These are phyloP conservation scores for Chesias legatella DNA, from an alignment of 2,888 invertebrate genomes.

Conservation along the genomic window DNA sequence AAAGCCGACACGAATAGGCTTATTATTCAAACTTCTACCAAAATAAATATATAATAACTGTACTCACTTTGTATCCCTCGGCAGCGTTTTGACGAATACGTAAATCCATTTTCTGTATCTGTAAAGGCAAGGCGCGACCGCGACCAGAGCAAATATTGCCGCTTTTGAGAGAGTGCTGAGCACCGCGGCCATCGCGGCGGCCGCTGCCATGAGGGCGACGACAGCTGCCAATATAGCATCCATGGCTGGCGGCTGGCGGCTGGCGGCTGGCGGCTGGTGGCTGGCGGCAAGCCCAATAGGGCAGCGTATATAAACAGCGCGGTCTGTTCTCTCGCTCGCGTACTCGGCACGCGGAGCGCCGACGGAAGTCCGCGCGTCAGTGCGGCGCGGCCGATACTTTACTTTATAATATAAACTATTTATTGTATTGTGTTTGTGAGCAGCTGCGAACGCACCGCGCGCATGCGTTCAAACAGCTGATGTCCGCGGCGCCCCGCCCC, in stretches of 20 bases:
- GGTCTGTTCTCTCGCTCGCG: conserved; percentile 35
- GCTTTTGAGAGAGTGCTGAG: conserved; percentile 84
- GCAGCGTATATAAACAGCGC: conserved; percentile 40
- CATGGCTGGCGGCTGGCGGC: conserved; percentile 62
- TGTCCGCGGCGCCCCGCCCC: conserved; percentile 40
- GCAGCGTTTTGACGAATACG: conserved; percentile 83
- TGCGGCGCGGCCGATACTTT: conserved; percentile 4
- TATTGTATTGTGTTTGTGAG: too few relatives aligned
- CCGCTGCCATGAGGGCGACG: conserved; percentile 76
- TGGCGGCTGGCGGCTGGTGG: conserved; percentile 59
- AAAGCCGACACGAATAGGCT: too few relatives aligned
- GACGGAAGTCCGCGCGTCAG: conserved; percentile 44
- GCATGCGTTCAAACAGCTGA: conserved; percentile 77
- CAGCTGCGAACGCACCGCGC: conserved; percentile 35
- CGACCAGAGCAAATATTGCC: conserved; percentile 84
- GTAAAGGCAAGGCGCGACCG: conserved; percentile 76
- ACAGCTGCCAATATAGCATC: conserved; percentile 76
- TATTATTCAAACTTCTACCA: neutral
- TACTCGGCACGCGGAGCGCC: conserved; percentile 30
- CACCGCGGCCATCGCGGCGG: conserved; percentile 78
- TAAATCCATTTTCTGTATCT: conserved; percentile 80
- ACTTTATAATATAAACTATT: too few relatives aligned
- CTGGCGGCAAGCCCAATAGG: conserved; percentile 71
- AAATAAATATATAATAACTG: neutral
- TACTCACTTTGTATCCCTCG: conserved; percentile 84